Percentiles rank a stretch among this genome's conserved stretches.
Conservation (phyloP, 2,888 invertebrate species). For the Pterobdella sp. region DNA sequence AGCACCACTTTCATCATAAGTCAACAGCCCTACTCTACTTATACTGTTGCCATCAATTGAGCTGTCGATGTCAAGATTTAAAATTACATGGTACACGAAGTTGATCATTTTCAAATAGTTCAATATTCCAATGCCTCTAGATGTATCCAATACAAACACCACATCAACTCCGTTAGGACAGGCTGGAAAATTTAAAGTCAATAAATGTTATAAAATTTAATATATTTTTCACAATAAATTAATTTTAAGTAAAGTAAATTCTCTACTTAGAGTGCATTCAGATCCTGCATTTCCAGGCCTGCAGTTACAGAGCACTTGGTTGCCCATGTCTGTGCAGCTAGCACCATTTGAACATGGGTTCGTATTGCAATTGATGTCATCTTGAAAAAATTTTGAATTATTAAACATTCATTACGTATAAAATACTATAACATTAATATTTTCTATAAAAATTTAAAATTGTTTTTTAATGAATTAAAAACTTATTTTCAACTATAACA, state of each 20-base stretch:
- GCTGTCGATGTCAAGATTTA: slow-evolving; percentile 34
- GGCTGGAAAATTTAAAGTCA: slow-evolving; percentile 35
- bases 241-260: too few relatives aligned
- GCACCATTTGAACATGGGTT: slow-evolving; percentile 12
- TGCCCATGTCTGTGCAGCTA: slow-evolving; percentile 12
- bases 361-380: slow-evolving; percentile 14
- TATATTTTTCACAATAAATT: too few relatives aligned
- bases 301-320: slow-evolving; percentile 26
- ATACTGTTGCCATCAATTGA: neutral
- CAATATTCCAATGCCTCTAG: slow-evolving; percentile 44
- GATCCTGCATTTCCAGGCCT: slow-evolving; percentile 26
- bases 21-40: slow-evolving; percentile 29
- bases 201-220: neutral
- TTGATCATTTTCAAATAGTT: slow-evolving; percentile 44
- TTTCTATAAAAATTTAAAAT: too few relatives aligned
- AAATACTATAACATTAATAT: too few relatives aligned
- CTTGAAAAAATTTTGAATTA: neutral
- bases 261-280: slow-evolving; percentile 22
- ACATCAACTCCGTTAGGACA: slow-evolving; percentile 42
- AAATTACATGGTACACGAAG: slow-evolving; percentile 43
- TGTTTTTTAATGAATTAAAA: neutral
- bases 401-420: too few relatives aligned
- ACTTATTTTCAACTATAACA: neutral
- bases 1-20: slow-evolving; percentile 24
- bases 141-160: slow-evolving; percentile 45